These are phyloP conservation scores for Urophycis tenuis DNA, from an alignment of 2,797 vertebrate genomes.

Conservation along the genomic window DNA sequence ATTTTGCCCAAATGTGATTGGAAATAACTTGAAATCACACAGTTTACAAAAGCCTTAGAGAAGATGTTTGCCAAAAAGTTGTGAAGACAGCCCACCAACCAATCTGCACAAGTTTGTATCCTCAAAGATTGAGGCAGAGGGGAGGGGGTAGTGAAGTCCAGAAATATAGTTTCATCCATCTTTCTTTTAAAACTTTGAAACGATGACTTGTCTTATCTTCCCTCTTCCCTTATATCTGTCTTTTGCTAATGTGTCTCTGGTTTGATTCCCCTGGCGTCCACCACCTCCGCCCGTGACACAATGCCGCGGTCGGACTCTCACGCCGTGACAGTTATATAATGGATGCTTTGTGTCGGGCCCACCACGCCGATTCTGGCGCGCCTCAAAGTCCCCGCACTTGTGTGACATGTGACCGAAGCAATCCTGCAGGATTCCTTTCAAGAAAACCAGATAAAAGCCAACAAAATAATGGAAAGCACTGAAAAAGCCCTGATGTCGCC, in stretches of 20 bases:
- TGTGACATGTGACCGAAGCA: constrained; percentile 47
- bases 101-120: neutral
- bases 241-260: neutral
- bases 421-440: constrained; percentile 37
- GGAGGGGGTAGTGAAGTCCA: neutral
- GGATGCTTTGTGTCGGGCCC: constrained; percentile 17
- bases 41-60: neutral
- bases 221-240: neutral
- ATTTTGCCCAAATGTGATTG: neutral
- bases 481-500: constrained; percentile 51
- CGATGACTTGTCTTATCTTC: neutral
- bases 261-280: neutral
- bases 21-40: neutral
- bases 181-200: neutral
- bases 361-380: constrained; percentile 17
- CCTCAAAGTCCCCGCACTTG: constrained; percentile 36
- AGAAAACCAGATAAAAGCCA: constrained; percentile 39
- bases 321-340: constrained; percentile 40
- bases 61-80: neutral
- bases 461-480: constrained; percentile 36
- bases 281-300: no score
- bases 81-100: neutral
- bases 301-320: no score
- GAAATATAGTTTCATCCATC: neutral
- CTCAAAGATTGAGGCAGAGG: neutral